Evolutionary conservation across 2,888 invertebrate species (phyloP), one percentile per base, ranked within the genome.

Genomic region (Coelopa pilipes): DNA sequence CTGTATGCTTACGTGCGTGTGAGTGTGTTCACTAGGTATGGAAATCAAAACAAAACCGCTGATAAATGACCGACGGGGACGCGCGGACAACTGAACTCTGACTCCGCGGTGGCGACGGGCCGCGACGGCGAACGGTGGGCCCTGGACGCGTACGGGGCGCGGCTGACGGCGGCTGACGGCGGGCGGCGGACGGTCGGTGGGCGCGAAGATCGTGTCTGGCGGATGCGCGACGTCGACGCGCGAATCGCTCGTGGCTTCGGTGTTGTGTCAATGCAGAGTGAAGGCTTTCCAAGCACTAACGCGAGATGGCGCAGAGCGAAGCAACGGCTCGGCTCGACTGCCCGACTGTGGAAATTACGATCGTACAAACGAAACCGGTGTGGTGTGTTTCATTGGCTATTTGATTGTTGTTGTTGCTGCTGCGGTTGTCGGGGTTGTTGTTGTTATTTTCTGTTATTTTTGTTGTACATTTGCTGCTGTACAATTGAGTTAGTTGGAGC

Each of bases 251-350:
- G 49, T 24, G 24, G 67, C 67, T 60, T 67, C 59, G 34, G 45
- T 53, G 24, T 72, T 67, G 60, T 72, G 72, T 72, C 72, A 50
- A 72, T 72, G 60, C 72, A 67, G 72, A 72, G 72, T 72, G 72
- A 72, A 72, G 72, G 72, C 60, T 72, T 67, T 66, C 67, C 72
- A 72, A 67, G 67, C 72, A 72, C 72, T 72, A 72, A 72, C 57
- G 50, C 53, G 67, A 66, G 66, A 21, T 72, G 59, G 66, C 66
- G 72, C 60, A 67, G 59, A 71, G 71, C 71, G n/a, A n/a, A n/a
- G n/a, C n/a, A n/a, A n/a, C n/a, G n/a, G n/a, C n/a, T n/a, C n/a
- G n/a, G n/a, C n/a, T n/a, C n/a, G 65, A 67, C 67, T 59, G 72
- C 67, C 47, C 46, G 50, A 24, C 13, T 72, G 72, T 72, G 72